Evolutionary conservation across 2,888 invertebrate genomes (phyloP), one percentile per base, ranked within the genome.

Genomic region (Ichneumoninae sp.): DNA sequence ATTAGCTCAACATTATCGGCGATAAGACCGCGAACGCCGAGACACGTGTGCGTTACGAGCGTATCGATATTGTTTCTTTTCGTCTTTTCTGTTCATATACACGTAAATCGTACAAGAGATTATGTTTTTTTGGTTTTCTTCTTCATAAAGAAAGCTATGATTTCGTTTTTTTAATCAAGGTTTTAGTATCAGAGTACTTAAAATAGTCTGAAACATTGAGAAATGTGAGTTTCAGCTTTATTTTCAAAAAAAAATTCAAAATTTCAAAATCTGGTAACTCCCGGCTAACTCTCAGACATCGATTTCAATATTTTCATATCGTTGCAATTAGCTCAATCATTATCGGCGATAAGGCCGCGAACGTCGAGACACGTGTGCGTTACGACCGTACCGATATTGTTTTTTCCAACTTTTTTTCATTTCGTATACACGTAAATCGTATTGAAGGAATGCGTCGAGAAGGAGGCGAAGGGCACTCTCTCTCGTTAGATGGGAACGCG

Each of bases 401-500:
- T 13, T 44, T 13, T 44, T 13, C 13, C 13, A 13, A 0, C 0
- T 44, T 44, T 4, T 16, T 13, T 33, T 33, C 13, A 33, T 60
- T 54, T 54, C 54, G 22, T 33, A 65, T 68, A 71, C 65, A 60
- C 13, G 63, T 77, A 60, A 65, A 77, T 63, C 6, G n/a, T 54
- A 65, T 74, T 70, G 30, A 79, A 75, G 50, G 19, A 81, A 75
- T 66, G 44, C 44, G 66, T 66, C 54, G 57, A 57, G 65, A 79
- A 81, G 44, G 26, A 66, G 33, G 10, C 65, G 50, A 65, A 33
- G 30, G 70, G 60, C 78, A 75, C 76, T 66, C 81, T 78, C 66
- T 76, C 75, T 79, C 44, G 75, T 75, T 80, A 85, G 75, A 76
- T 79, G 81, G 44, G 70, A 78, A 44, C 69, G 69, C 65, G 50